These are phyloP conservation scores for Artemisiospiza belli DNA, from an alignment of 2,113 vertebrate species.

Conservation along the genomic window DNA sequence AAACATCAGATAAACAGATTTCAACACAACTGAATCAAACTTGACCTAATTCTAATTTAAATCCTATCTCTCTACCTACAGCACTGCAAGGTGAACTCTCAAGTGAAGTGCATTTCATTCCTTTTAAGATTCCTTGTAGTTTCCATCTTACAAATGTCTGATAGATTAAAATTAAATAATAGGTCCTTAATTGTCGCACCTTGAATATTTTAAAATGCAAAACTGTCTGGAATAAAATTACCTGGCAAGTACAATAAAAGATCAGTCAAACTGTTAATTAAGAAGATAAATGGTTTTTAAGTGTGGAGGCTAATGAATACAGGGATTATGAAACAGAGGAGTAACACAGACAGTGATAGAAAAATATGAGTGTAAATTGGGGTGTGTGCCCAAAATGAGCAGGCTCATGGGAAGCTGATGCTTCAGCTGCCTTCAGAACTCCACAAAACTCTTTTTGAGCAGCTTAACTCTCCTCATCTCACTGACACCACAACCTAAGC, in stretches of 20 bases:
- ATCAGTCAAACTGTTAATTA: conserved; percentile 29
- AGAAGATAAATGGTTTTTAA: not conserved
- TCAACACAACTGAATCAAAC: not conserved
- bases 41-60: not conserved
- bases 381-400: not conserved
- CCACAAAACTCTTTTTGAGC: not conserved
- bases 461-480: not conserved
- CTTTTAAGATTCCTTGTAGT: not conserved
- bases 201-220: conserved; percentile 14
- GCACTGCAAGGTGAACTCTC: not conserved
- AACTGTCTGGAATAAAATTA: not conserved
- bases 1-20: not conserved
- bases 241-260: conserved; percentile 21
- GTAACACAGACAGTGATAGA: not conserved
- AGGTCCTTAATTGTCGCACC: not conserved
- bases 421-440: not conserved
- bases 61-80: not conserved
- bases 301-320: not conserved
- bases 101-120: not conserved
- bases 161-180: conserved; percentile 14
- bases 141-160: not conserved
- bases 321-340: not conserved
- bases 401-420: not conserved
- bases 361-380: not conserved
- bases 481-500: not conserved